Evolutionary conservation across 2,113 vertebrate genomes (phyloP).

Genomic region (Microtus pennsylvanicus): DNA sequence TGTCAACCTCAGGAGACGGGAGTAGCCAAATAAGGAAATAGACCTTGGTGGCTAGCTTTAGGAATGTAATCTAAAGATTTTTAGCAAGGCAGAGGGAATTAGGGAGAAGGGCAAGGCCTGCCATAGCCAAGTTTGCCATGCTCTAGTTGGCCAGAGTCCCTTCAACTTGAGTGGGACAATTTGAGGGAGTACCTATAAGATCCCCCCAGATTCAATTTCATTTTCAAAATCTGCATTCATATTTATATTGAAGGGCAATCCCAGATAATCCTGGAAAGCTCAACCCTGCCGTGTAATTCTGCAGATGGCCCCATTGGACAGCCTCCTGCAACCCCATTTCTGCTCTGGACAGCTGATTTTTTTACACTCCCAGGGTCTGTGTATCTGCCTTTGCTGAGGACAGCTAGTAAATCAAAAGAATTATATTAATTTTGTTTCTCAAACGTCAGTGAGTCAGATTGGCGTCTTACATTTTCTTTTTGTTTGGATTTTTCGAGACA

Average conservation of each 20-base stretch:
- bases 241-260: background rate
- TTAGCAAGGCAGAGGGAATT: no score
- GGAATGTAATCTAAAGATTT: no score
- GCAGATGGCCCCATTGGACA: background rate
- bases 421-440: constrained; percentile 37
- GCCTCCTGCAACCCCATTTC: background rate
- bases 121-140: no score
- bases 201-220: background rate
- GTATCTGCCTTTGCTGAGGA: background rate
- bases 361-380: background rate
- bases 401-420: constrained; percentile 28
- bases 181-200: background rate
- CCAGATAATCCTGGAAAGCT: background rate
- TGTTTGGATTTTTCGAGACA: no score
- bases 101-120: no score
- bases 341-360: background rate
- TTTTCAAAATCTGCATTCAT: constrained; percentile 36
- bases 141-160: no score
- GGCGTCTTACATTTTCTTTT: no score
- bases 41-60: no score
- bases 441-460: constrained; percentile 7
- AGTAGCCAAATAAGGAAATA: no score
- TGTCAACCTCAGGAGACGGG: no score
- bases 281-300: background rate
- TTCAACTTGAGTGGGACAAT: background rate